Evolutionary conservation across 2,113 vertebrate genomes (phyloP), one percentile per base, ranked within the genome.

Genomic region (Gymnarchus niloticus): DNA sequence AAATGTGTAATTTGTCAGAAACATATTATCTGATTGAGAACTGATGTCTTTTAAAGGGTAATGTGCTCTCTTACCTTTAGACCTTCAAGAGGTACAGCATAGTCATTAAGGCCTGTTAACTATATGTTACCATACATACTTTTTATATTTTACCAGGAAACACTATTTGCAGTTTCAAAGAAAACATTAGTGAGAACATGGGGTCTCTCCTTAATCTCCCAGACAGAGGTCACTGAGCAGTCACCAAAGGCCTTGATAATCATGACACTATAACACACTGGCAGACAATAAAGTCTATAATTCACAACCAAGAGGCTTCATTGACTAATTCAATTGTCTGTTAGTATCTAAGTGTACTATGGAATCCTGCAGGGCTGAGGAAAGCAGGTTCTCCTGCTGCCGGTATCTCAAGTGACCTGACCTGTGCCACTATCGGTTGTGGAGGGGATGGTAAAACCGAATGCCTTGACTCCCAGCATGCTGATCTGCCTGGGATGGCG

Each of bases 1-100:
- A 76, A 76, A 6, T 23, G 83, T 76, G n/a, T 85, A 14, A 76
- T 85, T 73, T 76, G 56, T 65, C 83, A 59, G 56, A 52, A 84
- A 84, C 25, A 37, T 23, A 56, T 46, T 84, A 84, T 85, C 59
- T 76, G 84, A 85, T 85, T 19, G 3, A 10, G 28, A 48, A 48
- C 52, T 76, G 57, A 54, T 54, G 65, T 76, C 61, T 76, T 19
- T 37, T 25, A 85, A 85, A 77, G 65, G 59, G 84, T 54, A 85
- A 65, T 76, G 46, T 37, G 25, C 23, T 54, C 4, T 54, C 48
- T 37, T 28, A 9, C n/a, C 33, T 48, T 12, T 19, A 65, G 4
- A 8, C 46, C 54, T 73, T 56, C 46, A 6, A 56, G 37, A 56
- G 9, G 49, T 56, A 56, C 28, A 82, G 51, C 28, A 82, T 52